Evolutionary conservation across 1,140 invertebrate genomes (phyloP).

Genomic region (Hestina assimilis): DNA sequence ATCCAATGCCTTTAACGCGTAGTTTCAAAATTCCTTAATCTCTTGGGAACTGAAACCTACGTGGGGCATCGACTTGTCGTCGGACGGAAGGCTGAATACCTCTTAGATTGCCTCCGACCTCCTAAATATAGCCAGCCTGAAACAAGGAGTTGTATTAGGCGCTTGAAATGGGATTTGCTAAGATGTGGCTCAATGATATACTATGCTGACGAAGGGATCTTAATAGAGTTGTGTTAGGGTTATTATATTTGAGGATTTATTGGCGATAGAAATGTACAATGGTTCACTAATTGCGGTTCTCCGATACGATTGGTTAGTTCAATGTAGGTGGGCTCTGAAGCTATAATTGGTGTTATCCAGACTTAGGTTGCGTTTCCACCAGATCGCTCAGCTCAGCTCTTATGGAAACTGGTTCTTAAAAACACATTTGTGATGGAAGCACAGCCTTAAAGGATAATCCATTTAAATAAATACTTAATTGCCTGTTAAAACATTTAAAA

Average conservation of each 20-base stretch:
- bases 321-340: constrained; percentile 11
- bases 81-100: constrained; percentile 61
- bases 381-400: too few species aligned
- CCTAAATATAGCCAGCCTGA: constrained; percentile 65
- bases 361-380: too few species aligned
- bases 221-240: constrained; percentile 60
- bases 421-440: too few species aligned
- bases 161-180: constrained; percentile 63
- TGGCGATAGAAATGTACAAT: constrained; percentile 53
- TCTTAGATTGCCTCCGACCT: constrained; percentile 70
- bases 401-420: too few species aligned
- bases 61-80: constrained; percentile 53
- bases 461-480: too few species aligned
- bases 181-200: constrained; percentile 33
- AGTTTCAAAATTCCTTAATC: constrained; percentile 35
- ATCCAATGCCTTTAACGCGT: constrained; percentile 24
- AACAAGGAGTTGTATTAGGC: constrained; percentile 68
- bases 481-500: too few species aligned
- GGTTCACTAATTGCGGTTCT: constrained; percentile 47
- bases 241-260: constrained; percentile 56
- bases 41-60: constrained; percentile 61
- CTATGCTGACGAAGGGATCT: constrained; percentile 53
- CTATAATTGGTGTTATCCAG: constrained; percentile 10
- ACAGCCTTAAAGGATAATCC: too few species aligned
- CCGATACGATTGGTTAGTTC: constrained; percentile 26